Evolutionary conservation across 2,797 vertebrate genomes (phyloP), one percentile per base, ranked within the genome.

Genomic region (Gymnocypris eckloni): DNA sequence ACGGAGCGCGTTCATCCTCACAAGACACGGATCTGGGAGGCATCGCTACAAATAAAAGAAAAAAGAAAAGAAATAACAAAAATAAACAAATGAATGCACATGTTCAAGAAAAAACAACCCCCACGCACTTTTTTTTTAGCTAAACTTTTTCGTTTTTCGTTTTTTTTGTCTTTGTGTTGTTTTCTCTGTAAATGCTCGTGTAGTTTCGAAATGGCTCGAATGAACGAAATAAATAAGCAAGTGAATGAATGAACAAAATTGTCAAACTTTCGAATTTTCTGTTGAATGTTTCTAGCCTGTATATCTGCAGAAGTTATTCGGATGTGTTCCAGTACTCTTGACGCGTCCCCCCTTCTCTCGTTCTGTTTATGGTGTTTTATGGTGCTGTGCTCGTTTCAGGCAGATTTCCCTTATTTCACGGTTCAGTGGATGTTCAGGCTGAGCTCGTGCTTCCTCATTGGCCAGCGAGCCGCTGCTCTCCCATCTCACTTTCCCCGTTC

Each of bases 351-450:
- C 89, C 61, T 5, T 82, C 90, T 85, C 80, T 77, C 48, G 72
- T 75, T 85, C 41, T 89, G 90, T 91, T 33, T 33, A 33, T 33
- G 33, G 33, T 33, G 33, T 33, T 96, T 95, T 95, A 94, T 93
- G 92, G 91, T 66, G 81, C 93, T 92, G 90, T 92, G 93, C 93
- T 92, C 90, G 86, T 90, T 90, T 83, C 85, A 87, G 93, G 92
- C 86, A 83, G 92, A 93, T 94, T 92, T 86, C 93, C 92, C 92
- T 94, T 94, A 91, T 96, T 96, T 96, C 95, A 96, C 88, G 96
- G 94, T 94, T 95, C 92, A 94, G 89, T 94, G 93, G 93, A 89
- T 90, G 89, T 6, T 37, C 89, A 90, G 91, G 92, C 93, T 93
- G 93, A 93, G 94, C 79, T 71, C 79, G 92, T 88, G 93, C 77